Conservation (phyloP, 2,888 invertebrate species). For the Coecobrya sp. region DNA sequence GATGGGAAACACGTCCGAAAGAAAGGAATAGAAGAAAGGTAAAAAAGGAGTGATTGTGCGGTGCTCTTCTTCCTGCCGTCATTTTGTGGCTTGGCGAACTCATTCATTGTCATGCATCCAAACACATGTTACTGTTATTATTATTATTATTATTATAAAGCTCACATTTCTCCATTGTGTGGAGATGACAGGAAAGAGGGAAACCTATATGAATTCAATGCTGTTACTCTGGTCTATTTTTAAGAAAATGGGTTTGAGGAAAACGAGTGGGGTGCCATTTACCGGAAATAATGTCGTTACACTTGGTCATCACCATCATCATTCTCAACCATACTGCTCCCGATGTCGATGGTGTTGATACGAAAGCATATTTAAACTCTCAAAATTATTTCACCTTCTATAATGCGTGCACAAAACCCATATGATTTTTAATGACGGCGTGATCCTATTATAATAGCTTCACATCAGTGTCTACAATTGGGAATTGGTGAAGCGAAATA, state of each 20-base stretch:
- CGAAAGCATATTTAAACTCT: too few relatives aligned
- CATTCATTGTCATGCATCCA: slow-evolving; percentile 43
- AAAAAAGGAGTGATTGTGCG: slow-evolving; percentile 29
- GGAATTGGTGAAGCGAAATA: too few relatives aligned
- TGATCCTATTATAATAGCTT: too few relatives aligned
- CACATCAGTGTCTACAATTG: too few relatives aligned
- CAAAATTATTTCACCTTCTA: too few relatives aligned
- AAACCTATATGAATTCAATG: not conserved
- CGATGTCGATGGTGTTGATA: too few relatives aligned
- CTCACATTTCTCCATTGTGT: not conserved
- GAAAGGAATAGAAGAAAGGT: slow-evolving; percentile 18
- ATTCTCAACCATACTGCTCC: not conserved
- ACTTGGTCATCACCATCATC: not conserved
- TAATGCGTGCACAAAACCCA: too few relatives aligned
- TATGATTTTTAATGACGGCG: too few relatives aligned
- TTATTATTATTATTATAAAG: slow-evolving; percentile 10
- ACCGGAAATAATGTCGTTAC: not conserved
- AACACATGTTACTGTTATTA: slow-evolving; percentile 14
- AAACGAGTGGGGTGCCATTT: slow-evolving; percentile 19
- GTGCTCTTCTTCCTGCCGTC: slow-evolving; percentile 31
- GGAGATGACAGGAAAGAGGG: not conserved
- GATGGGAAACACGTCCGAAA: slow-evolving; percentile 18
- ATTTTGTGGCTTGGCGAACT: slow-evolving; percentile 47
- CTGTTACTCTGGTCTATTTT: not conserved
- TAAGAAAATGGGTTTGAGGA: not conserved